phyloP scores from a whole-genome alignment of 2,797 vertebrate species.

The Aldrovandia affinis region DNA sequence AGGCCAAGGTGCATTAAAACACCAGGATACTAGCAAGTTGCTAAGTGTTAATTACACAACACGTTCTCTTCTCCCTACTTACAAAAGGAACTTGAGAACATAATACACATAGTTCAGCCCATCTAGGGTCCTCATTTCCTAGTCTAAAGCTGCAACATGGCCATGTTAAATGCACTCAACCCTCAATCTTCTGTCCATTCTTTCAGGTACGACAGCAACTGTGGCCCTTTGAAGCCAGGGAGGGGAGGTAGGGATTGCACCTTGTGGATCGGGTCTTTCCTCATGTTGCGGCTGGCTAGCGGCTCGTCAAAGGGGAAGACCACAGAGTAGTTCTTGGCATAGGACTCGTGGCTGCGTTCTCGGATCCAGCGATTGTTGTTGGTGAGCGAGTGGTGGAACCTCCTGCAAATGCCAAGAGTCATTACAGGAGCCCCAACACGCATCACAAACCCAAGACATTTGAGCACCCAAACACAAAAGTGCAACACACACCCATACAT shows the following conservation, averaged over 20 bases:
- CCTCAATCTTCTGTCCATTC: no score
- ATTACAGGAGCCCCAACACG: not conserved
- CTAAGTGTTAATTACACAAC: slow-evolving; percentile 1
- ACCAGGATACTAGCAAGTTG: not conserved
- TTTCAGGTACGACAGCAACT: no score
- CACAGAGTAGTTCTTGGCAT: slow-evolving; percentile 92
- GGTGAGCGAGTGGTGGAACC: slow-evolving; percentile 87
- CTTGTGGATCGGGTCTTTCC: slow-evolving; percentile 87
- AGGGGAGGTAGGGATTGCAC: slow-evolving; percentile 57
- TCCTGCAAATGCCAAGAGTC: slow-evolving; percentile 54
- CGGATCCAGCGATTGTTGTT: slow-evolving; percentile 85
- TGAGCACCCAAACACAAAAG: not conserved
- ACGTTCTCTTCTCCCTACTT: not conserved
- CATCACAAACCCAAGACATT: not conserved
- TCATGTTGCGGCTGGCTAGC: slow-evolving; percentile 86
- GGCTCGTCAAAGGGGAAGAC: slow-evolving; percentile 94
- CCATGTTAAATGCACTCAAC: no score
- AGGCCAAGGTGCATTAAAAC: slow-evolving; percentile 9
- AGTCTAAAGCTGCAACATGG: no score
- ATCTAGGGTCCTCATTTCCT: no score
- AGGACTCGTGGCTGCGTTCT: slow-evolving; percentile 94
- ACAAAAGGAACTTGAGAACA: not conserved
- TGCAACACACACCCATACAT: not conserved
- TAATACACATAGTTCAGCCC: no score
- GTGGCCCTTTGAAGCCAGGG: no score